A percentile compares a stretch with the other conserved stretches of the same genome.
Conservation (phyloP, 2,113 vertebrate genomes). For the Pogonocichla stellata region DNA sequence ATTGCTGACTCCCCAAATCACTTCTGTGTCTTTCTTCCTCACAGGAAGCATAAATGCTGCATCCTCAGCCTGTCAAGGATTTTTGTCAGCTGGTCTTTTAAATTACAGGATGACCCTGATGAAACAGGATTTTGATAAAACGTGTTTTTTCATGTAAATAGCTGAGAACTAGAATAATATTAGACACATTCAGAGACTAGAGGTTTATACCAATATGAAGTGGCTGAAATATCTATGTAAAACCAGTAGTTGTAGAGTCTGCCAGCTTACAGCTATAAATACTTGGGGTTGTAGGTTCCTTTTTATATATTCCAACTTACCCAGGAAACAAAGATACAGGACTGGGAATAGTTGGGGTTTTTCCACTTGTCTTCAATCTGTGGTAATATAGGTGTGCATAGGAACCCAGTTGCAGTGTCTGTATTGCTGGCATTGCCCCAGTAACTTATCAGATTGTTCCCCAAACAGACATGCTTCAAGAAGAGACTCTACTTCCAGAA, state of each 20-base stretch:
- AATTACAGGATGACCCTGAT: not conserved
- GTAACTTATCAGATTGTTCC: not conserved
- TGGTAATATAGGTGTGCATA: not conserved
- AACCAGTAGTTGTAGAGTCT: not conserved
- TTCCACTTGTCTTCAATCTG: not conserved
- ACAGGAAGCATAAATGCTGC: not conserved
- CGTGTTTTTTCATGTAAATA: not conserved
- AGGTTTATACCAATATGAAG: not conserved
- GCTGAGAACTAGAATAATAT: not conserved
- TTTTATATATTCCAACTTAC: not conserved
- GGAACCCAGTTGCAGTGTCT: not conserved
- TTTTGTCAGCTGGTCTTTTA: conserved; percentile 8
- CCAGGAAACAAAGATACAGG: not conserved
- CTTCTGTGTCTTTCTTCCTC: not conserved
- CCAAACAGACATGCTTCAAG: not conserved
- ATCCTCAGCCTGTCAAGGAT: not conserved
- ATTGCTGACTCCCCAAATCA: not conserved
- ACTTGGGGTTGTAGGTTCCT: not conserved
- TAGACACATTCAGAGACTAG: not conserved
- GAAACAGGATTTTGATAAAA: not conserved
- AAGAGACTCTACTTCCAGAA: not conserved
- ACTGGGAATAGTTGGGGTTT: not conserved
- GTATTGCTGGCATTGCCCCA: not conserved
- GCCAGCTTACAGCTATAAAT: not conserved
- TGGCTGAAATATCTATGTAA: not conserved